These are phyloP conservation scores for Campaea margaritaria DNA, from an alignment of 2,888 invertebrate genomes.

Conservation along the genomic window DNA sequence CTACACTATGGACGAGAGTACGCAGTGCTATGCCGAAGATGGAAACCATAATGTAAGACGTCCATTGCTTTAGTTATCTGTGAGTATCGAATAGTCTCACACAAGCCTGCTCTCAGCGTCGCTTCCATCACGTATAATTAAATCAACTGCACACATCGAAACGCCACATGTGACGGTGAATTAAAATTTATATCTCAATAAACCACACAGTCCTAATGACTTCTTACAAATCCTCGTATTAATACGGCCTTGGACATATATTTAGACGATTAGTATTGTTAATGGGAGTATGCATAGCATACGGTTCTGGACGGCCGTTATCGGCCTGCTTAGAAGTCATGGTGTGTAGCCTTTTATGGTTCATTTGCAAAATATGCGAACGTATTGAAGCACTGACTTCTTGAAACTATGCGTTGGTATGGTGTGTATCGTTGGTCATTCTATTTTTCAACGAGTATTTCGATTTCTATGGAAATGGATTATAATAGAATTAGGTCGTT, in stretches of 20 bases:
- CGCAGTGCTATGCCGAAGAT: too few relatives aligned
- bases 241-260: conserved; percentile 74
- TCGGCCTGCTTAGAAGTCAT: conserved; percentile 21
- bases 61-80: neutral
- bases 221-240: conserved; percentile 72
- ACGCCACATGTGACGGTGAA: conserved; percentile 38
- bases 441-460: too few relatives aligned
- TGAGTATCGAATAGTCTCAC: neutral
- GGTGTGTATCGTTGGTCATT: neutral
- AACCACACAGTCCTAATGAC: conserved; percentile 57
- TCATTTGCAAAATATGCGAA: conserved; percentile 25
- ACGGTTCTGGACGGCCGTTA: conserved; percentile 4
- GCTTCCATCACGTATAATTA: conserved; percentile 9
- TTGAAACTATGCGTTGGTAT: conserved; percentile 2
- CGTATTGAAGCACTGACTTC: neutral
- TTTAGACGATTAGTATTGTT: conserved; percentile 66
- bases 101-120: neutral
- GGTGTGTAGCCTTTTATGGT: conserved; percentile 16
- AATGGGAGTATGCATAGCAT: conserved; percentile 15
- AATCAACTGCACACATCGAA: conserved; percentile 16
- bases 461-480: too few relatives aligned
- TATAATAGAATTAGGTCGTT: too few relatives aligned
- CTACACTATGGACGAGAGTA: too few relatives aligned
- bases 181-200: conserved; percentile 64
- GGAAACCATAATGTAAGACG: too few relatives aligned